Conservation (phyloP, 92 coral and sea anemone species). For the Epizoanthus fatuus region DNA sequence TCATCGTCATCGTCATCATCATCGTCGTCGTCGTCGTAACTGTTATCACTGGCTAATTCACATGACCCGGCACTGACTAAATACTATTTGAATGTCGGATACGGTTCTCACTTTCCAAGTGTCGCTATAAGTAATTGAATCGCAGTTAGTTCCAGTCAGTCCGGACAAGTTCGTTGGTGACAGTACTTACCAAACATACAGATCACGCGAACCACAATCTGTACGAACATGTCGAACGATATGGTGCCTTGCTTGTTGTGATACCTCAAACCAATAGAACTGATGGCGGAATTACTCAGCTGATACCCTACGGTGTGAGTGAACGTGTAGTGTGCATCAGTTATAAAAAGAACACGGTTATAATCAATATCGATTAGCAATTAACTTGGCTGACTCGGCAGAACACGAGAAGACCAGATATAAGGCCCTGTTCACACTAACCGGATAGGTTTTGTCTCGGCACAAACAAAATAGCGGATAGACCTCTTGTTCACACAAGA, state of each 20-base stretch:
- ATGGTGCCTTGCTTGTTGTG: constrained; percentile 93
- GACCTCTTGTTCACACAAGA: too few relatives aligned
- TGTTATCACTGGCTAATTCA: too few relatives aligned
- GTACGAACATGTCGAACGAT: constrained; percentile 87
- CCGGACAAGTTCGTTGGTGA: neutral
- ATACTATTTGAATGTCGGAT: neutral
- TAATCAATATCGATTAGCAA: too few relatives aligned
- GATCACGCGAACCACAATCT: constrained; percentile 87
- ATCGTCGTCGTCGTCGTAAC: too few relatives aligned
- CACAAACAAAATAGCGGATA: too few relatives aligned
- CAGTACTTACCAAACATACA: constrained; percentile 88
- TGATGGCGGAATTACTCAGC: constrained; percentile 81
- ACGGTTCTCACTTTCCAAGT: neutral
- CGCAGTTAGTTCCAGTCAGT: neutral
- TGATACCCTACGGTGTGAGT: constrained; percentile 72
- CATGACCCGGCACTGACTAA: too few relatives aligned
- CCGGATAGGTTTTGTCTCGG: too few relatives aligned
- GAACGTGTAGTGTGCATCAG: neutral
- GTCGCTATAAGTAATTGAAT: neutral
- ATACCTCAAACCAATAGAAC: constrained; percentile 81
- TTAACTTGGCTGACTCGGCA: too few relatives aligned
- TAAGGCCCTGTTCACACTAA: too few relatives aligned
- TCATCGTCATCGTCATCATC: too few relatives aligned
- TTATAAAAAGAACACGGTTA: neutral
- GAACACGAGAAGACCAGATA: too few relatives aligned